Evolutionary conservation across 2,113 vertebrate genomes (phyloP).

Genomic region (Notiomystis cincta): DNA sequence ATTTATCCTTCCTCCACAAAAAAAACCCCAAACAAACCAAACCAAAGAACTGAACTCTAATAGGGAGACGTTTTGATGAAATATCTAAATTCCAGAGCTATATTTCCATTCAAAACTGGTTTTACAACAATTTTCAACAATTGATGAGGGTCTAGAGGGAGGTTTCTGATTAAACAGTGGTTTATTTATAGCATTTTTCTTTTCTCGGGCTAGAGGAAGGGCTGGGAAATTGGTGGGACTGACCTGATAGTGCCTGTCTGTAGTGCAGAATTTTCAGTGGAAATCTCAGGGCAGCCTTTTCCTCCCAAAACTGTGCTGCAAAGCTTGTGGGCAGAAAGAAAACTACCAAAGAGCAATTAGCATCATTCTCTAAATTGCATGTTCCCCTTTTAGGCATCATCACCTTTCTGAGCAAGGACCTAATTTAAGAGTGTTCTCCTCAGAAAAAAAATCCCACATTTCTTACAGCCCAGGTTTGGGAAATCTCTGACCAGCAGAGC

Average conservation of each 20-base stretch:
- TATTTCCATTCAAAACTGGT: background rate
- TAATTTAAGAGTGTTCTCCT: background rate
- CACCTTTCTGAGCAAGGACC: background rate
- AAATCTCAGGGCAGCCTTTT: background rate
- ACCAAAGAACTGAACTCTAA: background rate
- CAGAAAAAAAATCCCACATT: accelerated
- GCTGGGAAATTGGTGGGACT: background rate
- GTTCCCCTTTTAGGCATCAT: background rate
- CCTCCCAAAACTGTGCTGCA: background rate
- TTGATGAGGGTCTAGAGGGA: background rate
- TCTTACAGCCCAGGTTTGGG: background rate
- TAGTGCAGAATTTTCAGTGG: background rate
- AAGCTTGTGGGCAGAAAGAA: background rate
- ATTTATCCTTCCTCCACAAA: background rate
- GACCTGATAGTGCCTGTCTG: background rate
- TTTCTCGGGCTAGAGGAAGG: background rate
- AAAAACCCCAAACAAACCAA: background rate
- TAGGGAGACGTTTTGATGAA: background rate
- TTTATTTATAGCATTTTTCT: background rate
- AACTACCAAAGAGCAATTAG: background rate
- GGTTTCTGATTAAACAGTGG: background rate
- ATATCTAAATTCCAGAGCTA: background rate
- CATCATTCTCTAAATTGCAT: accelerated
- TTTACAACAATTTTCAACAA: background rate
- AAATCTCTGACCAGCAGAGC: background rate